Evolutionary conservation across 2,113 vertebrate genomes (phyloP), one percentile per base, ranked within the genome.

Genomic region (Spea multiplicata): DNA sequence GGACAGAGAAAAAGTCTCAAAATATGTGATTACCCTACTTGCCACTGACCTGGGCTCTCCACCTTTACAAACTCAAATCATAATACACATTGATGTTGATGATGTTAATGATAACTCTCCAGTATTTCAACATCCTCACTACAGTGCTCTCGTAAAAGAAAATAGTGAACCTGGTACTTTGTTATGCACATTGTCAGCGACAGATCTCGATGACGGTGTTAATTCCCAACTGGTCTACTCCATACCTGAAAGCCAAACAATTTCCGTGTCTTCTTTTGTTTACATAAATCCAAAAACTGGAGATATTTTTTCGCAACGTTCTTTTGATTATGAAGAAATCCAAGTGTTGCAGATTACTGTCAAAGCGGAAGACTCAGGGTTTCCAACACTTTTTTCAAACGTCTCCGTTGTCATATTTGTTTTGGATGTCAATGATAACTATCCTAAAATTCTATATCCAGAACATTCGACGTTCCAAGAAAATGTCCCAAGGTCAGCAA

Each of bases 41-140:
- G 94, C 93, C 10, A 86, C 76, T 5, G 95, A 97, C 45, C 85
- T 86, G 0, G 95, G 95, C 0, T 91, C 86, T 8, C 94, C 95
- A 44, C 30, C 93, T 3, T 87, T 96, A 49, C 89, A 85, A 3
- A 86, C 90, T 5, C 91, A 78, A 0, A 93, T 91, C 71, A 89
- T 0, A 0, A 81, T 97, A 74, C 74, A 85, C 3, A 88, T 96
- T 52, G 90, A 87, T 76, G 86, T 97, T 80, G 92, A 91, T 77
- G 95, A 97, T 9, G 91, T 96, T 0, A 97, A 97, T 68, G 95
- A 97, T 81, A 97, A 95, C 5, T 82, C 92, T 5, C 93, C 92
- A 77, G 4, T 59, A 71, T 94, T 94, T 84, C 83, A 78, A 44
- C 91, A 91, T 82, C 85, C 84, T 45, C 86, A 87, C 82, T 94